A percentile compares a stretch with the other conserved stretches of the same genome.
These are phyloP conservation scores for Bombus haemorrhoidalis DNA, from an alignment of 1,140 invertebrate genomes.

Conservation along the genomic window DNA sequence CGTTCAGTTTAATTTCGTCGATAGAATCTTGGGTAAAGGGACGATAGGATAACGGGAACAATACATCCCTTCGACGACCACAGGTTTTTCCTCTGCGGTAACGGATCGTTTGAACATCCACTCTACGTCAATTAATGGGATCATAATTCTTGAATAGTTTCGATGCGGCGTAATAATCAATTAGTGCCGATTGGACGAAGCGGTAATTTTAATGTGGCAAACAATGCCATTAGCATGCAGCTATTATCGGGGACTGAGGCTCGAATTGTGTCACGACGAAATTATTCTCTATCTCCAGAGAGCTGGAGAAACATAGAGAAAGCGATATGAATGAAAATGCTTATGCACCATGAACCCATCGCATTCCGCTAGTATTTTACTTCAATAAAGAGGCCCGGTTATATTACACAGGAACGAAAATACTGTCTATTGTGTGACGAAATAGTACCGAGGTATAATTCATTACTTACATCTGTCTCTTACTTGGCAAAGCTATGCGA, in stretches of 20 bases:
- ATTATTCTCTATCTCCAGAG: conserved; percentile 23
- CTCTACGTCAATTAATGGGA: conserved; percentile 40
- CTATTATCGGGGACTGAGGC: conserved; percentile 44
- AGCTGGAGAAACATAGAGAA: background rate
- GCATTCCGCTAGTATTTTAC: conserved; percentile 26
- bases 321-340: conserved; percentile 33
- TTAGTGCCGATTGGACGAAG: conserved; percentile 47
- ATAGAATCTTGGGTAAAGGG: background rate
- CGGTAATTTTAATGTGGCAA: conserved; percentile 63
- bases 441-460: conserved; percentile 2
- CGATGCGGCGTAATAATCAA: conserved; percentile 55
- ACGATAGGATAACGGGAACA: background rate
- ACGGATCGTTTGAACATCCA: conserved; percentile 9
- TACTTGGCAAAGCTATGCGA: background rate
- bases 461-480: conserved; percentile 1
- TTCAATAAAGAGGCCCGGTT: conserved; percentile 22
- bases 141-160: conserved; percentile 41
- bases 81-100: background rate
- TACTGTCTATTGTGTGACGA: conserved; percentile 17
- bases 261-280: conserved; percentile 31
- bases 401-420: conserved; percentile 15
- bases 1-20: background rate
- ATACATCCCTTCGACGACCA: background rate
- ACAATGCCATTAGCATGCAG: conserved; percentile 63
- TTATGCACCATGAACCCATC: conserved; percentile 35